A percentile compares a stretch with the other conserved stretches of the same genome.
Evolutionary conservation across 2,888 invertebrate species (phyloP).

Genomic region (Anorthoa munda): DNA sequence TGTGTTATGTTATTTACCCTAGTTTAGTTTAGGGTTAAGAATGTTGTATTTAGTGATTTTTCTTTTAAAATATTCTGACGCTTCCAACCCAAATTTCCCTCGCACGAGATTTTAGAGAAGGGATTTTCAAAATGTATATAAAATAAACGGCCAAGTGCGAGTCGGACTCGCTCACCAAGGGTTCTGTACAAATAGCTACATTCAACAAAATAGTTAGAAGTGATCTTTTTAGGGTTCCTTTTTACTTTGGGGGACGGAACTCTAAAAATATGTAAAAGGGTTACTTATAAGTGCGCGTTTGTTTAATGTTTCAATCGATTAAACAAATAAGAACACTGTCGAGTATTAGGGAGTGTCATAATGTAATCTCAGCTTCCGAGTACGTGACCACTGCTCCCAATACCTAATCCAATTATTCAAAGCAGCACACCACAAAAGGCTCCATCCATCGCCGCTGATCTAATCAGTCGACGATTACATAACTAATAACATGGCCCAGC

Average conservation of each 20-base stretch:
- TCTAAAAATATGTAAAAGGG: too few species aligned
- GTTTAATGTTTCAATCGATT: too few species aligned
- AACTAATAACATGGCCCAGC: constrained; percentile 40
- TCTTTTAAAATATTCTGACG: constrained; percentile 3
- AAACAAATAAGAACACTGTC: neutral
- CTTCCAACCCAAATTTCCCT: neutral
- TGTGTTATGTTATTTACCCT: constrained; percentile 35
- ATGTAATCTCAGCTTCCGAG: constrained; percentile 1
- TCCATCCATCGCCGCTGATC: constrained; percentile 10
- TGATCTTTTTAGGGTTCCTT: too few species aligned
- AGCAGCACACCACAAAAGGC: constrained; percentile 13
- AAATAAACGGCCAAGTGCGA: too few species aligned
- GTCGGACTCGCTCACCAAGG: too few species aligned
- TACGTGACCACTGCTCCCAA: constrained; percentile 3
- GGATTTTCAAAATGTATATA: too few species aligned
- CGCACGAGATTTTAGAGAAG: too few species aligned
- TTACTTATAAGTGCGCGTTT: neutral
- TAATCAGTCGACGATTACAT: constrained; percentile 34
- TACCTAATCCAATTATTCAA: constrained; percentile 43
- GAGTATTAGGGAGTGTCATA: neutral
- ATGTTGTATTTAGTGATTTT: constrained; percentile 28
- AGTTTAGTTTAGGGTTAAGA: constrained; percentile 33
- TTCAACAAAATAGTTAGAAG: too few species aligned
- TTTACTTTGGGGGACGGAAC: too few species aligned
- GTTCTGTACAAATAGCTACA: too few species aligned